phyloP scores from a whole-genome alignment of 2,888 invertebrate genomes.

The Melieria crassipennis region DNA sequence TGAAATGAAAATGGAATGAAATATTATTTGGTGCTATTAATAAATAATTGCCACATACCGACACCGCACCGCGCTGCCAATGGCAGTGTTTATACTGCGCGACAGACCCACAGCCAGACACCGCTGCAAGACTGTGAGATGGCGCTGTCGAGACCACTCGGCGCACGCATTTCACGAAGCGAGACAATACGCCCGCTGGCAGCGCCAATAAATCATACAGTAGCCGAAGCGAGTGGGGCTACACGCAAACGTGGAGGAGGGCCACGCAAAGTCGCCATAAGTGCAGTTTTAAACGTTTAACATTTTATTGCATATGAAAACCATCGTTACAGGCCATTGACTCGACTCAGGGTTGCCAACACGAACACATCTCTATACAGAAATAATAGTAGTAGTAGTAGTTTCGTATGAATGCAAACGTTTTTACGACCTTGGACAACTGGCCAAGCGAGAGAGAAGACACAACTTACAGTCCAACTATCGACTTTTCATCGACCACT shows the following conservation, averaged over 20 bases:
- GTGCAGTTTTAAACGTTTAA: too few relatives aligned
- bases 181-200: not conserved
- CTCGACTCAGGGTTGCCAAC: not conserved
- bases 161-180: not conserved
- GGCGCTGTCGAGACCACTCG: not conserved
- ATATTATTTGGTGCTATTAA: too few relatives aligned
- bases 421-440: too few relatives aligned
- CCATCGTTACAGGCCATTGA: not conserved
- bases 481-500: too few relatives aligned
- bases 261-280: not conserved
- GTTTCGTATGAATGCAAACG: too few relatives aligned
- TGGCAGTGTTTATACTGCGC: too few relatives aligned
- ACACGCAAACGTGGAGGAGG: not conserved
- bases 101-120: not conserved
- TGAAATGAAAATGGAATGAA: too few relatives aligned
- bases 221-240: not conserved
- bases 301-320: not conserved
- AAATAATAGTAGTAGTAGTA: not conserved
- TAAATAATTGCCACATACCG: too few relatives aligned
- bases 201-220: conserved; percentile 2
- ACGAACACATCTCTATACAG: not conserved
- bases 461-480: too few relatives aligned
- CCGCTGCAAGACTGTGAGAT: not conserved
- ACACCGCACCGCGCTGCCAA: too few relatives aligned
- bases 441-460: too few relatives aligned